Evolutionary conservation across 2,113 vertebrate genomes (phyloP), one percentile per base, ranked within the genome.

Genomic region (Pygathrix nemaeus): DNA sequence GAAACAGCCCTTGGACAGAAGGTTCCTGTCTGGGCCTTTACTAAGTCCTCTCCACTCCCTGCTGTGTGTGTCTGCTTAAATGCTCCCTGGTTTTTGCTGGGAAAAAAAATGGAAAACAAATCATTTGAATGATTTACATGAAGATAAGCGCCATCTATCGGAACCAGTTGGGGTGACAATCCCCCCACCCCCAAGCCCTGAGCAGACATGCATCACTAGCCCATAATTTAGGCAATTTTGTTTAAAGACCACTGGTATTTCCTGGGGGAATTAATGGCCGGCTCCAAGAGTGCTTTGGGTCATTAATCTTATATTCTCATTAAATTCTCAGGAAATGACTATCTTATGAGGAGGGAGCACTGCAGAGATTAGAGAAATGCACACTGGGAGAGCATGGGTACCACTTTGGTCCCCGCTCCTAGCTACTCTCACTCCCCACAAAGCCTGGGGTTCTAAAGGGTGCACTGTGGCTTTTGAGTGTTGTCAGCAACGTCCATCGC

Each of bases 101-200:
- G 43, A 61, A 61, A 30, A 30, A 30, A 96, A 97, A 98, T 70
- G 0, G 96, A 98, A 97, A 98, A 84, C 92, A 85, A 61, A 88
- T 92, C 45, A 85, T 92, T 93, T 90, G 55, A n/a, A 92, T 38
- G 27, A 93, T 97, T 98, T 96, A 94, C 97, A 92, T 13, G 92
- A 93, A 79, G 84, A 83, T 68, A 92, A 84, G 79, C 93, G 97
- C 98, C 98, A 98, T 88, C 99, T 99, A 90, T 98, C 23, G 98
- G 98, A 96, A 78, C 86, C 35, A 82, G 75, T 88, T 95, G 64
- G 91, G 66, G 82, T 57, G 73, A 92, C 96, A 97, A 35, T 50
- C 6, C 59, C 43, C 14, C 18, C 27, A 20, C 27, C 21, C 68
- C 17, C 72, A 50, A 57, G 10, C 66, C 68, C 43, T 48, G 7